Conservation (phyloP, 1,140 invertebrate genomes). For the Oppia nitens region DNA sequence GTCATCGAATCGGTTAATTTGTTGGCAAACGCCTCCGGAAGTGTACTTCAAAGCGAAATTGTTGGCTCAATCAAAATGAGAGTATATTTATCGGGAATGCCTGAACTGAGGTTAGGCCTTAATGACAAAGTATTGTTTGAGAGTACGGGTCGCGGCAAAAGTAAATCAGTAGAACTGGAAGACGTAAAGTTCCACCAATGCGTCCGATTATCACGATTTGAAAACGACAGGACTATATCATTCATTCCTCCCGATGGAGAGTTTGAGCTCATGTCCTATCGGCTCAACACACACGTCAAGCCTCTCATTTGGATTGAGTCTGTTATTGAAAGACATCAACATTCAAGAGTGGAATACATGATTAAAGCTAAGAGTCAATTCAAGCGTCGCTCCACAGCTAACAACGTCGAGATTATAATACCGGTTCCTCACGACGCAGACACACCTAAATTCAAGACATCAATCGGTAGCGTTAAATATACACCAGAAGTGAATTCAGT, state of each 20-base stretch:
- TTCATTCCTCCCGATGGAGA: constrained; percentile 99
- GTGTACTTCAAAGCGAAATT: constrained; percentile 89
- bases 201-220: constrained; percentile 87
- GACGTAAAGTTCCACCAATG: constrained; percentile 99
- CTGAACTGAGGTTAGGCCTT: constrained; percentile 86
- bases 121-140: constrained; percentile 99
- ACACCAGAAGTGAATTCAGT: constrained; percentile 94
- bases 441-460: constrained; percentile 96
- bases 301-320: constrained; percentile 99
- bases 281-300: constrained; percentile 91
- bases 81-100: constrained; percentile 98
- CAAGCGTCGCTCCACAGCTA: constrained; percentile 91
- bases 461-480: constrained; percentile 93
- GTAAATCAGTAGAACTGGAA: constrained; percentile 95
- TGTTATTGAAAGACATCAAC: constrained; percentile 94
- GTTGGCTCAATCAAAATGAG: constrained; percentile 98
- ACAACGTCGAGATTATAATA: constrained; percentile 98
- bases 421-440: constrained; percentile 96
- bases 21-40: constrained; percentile 92
- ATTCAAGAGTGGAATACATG: constrained; percentile 97
- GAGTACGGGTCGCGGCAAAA: constrained; percentile 91
- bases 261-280: constrained; percentile 99
- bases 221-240: constrained; percentile 95
- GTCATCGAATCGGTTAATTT: constrained; percentile 98
- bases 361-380: constrained; percentile 99